Conservation (phyloP, 1,140 invertebrate genomes). For the Aphelinus certus region DNA sequence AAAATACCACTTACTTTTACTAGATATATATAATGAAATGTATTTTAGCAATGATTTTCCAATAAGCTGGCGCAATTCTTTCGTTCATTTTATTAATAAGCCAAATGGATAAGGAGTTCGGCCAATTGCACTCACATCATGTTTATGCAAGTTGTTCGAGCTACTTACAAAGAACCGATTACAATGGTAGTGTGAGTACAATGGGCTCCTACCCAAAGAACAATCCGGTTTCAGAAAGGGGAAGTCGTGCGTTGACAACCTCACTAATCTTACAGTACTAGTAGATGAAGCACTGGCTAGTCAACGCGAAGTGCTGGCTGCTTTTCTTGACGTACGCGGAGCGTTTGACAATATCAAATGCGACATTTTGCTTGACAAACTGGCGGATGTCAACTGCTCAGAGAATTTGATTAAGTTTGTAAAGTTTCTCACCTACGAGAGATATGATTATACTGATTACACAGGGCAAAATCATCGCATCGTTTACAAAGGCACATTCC, state of each 20-base stretch:
- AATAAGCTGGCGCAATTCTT: no score
- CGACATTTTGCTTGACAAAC: conserved; percentile 9
- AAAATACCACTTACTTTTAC: no score
- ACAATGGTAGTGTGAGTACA: neutral
- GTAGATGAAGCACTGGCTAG: conserved; percentile 3
- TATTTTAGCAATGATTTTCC: no score
- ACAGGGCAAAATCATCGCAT: neutral
- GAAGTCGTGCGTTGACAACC: neutral
- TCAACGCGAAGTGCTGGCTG: neutral
- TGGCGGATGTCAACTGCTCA: conserved; percentile 1
- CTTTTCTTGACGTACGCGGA: neutral
- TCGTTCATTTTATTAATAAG: no score
- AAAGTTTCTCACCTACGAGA: conserved; percentile 1
- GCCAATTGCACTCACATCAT: neutral
- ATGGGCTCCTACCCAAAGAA: neutral
- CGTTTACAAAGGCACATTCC: neutral
- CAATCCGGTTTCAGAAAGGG: neutral
- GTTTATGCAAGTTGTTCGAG: conserved; percentile 5
- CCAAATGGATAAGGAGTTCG: no score
- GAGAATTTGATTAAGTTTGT: neutral
- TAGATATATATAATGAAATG: no score
- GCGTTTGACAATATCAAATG: conserved; percentile 22
- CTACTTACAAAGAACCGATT: neutral
- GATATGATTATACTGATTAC: conserved; percentile 8
- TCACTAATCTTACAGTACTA: conserved; percentile 1